Evolutionary conservation across 2,888 invertebrate species (phyloP).

Genomic region (Hypena proboscidalis): DNA sequence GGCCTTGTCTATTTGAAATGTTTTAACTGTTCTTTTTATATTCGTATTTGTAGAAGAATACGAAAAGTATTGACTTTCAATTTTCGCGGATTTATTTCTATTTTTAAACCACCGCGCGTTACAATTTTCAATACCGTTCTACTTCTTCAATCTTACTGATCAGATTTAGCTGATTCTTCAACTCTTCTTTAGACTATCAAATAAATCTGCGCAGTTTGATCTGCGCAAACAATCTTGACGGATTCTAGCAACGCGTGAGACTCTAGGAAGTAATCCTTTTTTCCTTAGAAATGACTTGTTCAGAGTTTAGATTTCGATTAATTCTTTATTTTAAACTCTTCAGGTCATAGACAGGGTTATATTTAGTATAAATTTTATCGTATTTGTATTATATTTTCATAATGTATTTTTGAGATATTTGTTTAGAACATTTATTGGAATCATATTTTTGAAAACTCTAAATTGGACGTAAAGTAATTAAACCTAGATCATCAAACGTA

Average conservation of each 20-base stretch:
- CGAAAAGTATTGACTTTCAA: slow-evolving; percentile 18
- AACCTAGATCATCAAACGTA: slow-evolving; percentile 72
- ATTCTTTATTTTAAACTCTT: slow-evolving; percentile 78
- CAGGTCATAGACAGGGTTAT: slow-evolving; percentile 86
- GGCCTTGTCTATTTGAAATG: slow-evolving; percentile 68
- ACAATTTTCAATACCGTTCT: slow-evolving; percentile 1
- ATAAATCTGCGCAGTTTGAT: slow-evolving; percentile 12
- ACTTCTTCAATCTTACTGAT: slow-evolving; percentile 9
- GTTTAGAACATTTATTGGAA: slow-evolving; percentile 83
- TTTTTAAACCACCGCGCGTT: slow-evolving; percentile 4
- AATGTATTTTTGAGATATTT: slow-evolving; percentile 84
- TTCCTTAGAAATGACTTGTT: slow-evolving; percentile 76
- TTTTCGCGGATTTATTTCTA: slow-evolving; percentile 11
- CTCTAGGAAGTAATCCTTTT: slow-evolving; percentile 36
- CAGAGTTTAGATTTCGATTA: slow-evolving; percentile 75
- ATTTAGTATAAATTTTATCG: slow-evolving; percentile 85
- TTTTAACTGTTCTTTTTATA: slow-evolving; percentile 41
- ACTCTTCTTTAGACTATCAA: slow-evolving; percentile 3
- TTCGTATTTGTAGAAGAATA: slow-evolving; percentile 31
- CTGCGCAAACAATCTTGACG: slow-evolving; percentile 11
- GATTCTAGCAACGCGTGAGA: slow-evolving; percentile 31
- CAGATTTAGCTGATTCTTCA: slow-evolving; percentile 3
- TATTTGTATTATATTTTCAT: slow-evolving; percentile 85
- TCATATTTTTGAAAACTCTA: slow-evolving; percentile 84
- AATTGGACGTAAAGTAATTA: slow-evolving; percentile 73